Conservation (phyloP, 2,113 vertebrate species). For the Menura novaehollandiae region DNA sequence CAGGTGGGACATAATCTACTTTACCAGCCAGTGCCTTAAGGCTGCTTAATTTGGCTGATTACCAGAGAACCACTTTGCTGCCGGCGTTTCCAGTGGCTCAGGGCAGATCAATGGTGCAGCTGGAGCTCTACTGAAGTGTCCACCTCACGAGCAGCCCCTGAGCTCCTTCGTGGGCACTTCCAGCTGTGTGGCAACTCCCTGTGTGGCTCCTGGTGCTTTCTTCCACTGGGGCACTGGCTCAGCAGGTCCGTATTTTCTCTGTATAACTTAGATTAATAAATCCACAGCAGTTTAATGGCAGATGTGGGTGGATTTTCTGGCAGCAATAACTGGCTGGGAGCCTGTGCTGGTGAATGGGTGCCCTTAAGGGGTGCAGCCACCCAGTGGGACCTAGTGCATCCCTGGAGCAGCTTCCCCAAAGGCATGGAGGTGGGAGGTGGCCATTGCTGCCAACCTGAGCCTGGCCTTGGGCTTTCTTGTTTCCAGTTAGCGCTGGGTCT, state of each 20-base stretch:
- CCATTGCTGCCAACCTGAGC: neutral
- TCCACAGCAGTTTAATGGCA: neutral
- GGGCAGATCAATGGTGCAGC: neutral
- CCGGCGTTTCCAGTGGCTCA: neutral
- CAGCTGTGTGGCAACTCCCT: neutral
- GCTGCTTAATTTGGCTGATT: conserved; percentile 21
- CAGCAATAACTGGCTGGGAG: neutral
- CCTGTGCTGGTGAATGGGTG: neutral
- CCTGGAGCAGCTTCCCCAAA: neutral
- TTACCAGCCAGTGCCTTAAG: neutral
- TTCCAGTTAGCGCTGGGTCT: neutral
- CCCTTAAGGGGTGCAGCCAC: neutral
- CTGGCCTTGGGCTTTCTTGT: neutral
- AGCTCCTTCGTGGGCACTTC: neutral
- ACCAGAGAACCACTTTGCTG: neutral
- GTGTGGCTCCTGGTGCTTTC: neutral
- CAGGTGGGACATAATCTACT: neutral
- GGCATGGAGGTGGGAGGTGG: neutral
- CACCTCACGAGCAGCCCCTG: neutral
- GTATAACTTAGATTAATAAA: neutral
- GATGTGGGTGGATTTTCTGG: neutral
- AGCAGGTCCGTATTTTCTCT: neutral
- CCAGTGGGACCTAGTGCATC: fast-evolving
- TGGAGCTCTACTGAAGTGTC: neutral
- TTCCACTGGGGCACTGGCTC: neutral